Evolutionary conservation across 2,888 invertebrate species (phyloP), one percentile per base, ranked within the genome.

Genomic region (Nomada fabriciana): DNA sequence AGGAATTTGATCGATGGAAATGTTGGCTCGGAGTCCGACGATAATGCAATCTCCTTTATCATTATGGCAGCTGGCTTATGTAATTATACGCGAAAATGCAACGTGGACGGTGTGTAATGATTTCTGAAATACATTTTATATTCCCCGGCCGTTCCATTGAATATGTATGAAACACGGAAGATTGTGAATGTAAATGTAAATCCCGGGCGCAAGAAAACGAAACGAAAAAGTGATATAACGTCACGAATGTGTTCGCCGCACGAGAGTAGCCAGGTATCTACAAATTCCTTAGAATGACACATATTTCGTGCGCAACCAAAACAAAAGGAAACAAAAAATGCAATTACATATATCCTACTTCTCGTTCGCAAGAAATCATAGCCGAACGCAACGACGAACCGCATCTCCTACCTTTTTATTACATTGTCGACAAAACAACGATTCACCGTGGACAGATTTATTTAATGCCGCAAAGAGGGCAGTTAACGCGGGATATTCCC

Each of bases 1-100:
- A 79, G 78, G 78, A 80, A 82, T 85, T 84, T 85, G 85, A 84
- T 85, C 84, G 84, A 85, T 84, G 85, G 76, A 85, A 85, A 78
- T 73, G 82, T 74, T 76, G 65, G 77, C 69, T 70, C 79, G 75
- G 78, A 83, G 82, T 70, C 78, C 78, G 20, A 50, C 74, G 82
- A 83, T 83, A 83, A 83, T 83, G 78, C 78, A 77, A 83, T 83
- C 83, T 64, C 73, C 68, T 82, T 83, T 78, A 82, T 82, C 82
- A 82, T 82, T 82, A 70, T 79, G 75, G 71, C 83, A 78, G 78
- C 78, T 25, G 69, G 63, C 78, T 79, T 76, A 73, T 72, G 83
- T 79, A 83, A 83, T 83, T 83, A 82, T 82, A 77, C 71, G 59
- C 67, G 83, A 83, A 83, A 78, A 78, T 74, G 83, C 65, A 77